Percentiles rank a stretch among this genome's conserved stretches.
Evolutionary conservation across 2,113 vertebrate genomes (phyloP).

Genomic region (Orthonyx spaldingii): DNA sequence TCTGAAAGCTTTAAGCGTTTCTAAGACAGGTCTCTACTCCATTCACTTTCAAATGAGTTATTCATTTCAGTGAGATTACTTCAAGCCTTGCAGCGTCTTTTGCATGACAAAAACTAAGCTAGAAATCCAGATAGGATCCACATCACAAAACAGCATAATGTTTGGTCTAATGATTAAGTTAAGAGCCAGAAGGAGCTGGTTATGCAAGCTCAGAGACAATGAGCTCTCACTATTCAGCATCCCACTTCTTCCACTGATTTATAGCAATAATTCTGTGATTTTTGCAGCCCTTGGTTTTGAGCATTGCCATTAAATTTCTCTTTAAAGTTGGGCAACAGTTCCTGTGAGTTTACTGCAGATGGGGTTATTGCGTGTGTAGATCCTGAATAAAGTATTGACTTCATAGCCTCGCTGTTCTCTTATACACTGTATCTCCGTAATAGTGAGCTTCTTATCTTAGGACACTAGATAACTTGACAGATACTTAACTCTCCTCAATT

Average conservation of each 20-base stretch:
- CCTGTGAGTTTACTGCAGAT: background rate
- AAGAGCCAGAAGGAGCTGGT: background rate
- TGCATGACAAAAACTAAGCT: slow-evolving; percentile 25
- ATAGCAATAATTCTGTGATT: background rate
- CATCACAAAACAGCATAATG: background rate
- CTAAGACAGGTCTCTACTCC: background rate
- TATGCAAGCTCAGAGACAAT: background rate
- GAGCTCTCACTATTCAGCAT: background rate
- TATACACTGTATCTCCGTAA: background rate
- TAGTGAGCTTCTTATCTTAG: background rate
- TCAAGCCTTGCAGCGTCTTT: background rate
- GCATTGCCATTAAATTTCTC: background rate
- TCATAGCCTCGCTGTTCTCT: background rate
- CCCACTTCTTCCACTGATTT: background rate
- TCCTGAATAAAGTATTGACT: background rate
- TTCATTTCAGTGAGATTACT: slow-evolving; percentile 28
- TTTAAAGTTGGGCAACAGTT: background rate
- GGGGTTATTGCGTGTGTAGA: background rate
- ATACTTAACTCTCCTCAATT: background rate
- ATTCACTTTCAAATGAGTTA: slow-evolving; percentile 52
- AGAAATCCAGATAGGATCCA: background rate
- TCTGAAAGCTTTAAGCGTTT: slow-evolving; percentile 7
- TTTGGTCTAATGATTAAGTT: background rate
- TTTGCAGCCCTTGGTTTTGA: background rate
- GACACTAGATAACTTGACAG: background rate